Conservation (phyloP, 1,140 invertebrate genomes). For the Drosophila nigrodunni region DNA sequence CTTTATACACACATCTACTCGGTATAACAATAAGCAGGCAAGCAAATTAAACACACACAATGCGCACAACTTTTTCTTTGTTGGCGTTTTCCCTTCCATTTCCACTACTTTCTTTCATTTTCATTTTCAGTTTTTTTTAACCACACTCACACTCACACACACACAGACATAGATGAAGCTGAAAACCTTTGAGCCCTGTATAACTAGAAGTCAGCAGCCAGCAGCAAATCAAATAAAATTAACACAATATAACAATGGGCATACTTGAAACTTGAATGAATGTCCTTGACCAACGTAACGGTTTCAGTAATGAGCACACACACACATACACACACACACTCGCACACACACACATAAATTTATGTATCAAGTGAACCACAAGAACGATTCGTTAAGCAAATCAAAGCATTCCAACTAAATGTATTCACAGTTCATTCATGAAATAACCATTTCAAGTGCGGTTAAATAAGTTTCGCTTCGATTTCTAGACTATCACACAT, state of each 20-base stretch:
- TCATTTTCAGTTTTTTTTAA: slow-evolving; percentile 1
- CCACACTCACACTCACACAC: neutral
- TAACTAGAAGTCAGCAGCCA: slow-evolving; percentile 9
- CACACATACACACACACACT: neutral
- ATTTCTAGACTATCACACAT: neutral
- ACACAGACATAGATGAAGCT: neutral
- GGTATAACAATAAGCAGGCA: slow-evolving; percentile 44
- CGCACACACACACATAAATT: neutral
- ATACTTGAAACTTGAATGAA: slow-evolving; percentile 20
- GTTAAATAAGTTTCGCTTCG: slow-evolving; percentile 4
- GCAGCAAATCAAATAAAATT: slow-evolving; percentile 48
- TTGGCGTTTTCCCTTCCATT: slow-evolving; percentile 31
- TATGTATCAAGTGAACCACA: neutral
- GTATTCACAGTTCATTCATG: neutral
- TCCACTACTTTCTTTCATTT: slow-evolving; percentile 2
- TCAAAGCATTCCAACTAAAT: slow-evolving; percentile 12
- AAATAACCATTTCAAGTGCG: slow-evolving; percentile 5
- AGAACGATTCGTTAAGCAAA: slow-evolving; percentile 21
- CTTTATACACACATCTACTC: slow-evolving; percentile 21
- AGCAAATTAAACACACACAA: slow-evolving; percentile 56
- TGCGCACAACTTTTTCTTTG: slow-evolving; percentile 40
- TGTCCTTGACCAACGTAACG: slow-evolving; percentile 21
- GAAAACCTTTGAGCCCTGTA: slow-evolving; percentile 25
- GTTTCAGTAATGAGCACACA: neutral
- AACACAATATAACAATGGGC: slow-evolving; percentile 46